Evolutionary conservation across 2,888 invertebrate genomes (phyloP).

Genomic region (Alloscopus bannaensis): DNA sequence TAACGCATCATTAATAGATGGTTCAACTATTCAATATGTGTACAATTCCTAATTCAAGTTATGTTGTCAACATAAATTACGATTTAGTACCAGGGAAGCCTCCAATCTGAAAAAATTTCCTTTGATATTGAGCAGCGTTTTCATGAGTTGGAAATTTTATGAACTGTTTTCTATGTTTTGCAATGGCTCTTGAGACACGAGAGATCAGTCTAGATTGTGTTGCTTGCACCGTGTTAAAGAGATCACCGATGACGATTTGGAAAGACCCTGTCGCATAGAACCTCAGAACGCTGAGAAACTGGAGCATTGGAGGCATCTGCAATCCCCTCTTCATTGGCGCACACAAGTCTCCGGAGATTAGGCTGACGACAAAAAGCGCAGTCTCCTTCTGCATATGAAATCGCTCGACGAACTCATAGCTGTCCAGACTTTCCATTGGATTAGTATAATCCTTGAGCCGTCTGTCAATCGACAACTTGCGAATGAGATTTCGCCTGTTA

Average conservation of each 20-base stretch:
- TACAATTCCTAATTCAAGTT: background rate
- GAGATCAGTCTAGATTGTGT: slow-evolving; percentile 46
- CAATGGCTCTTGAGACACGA: slow-evolving; percentile 44
- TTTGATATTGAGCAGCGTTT: slow-evolving; percentile 10
- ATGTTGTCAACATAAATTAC: background rate
- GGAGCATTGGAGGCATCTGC: slow-evolving; percentile 31
- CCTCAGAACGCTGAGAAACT: slow-evolving; percentile 28
- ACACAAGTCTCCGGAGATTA: background rate
- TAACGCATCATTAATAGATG: background rate
- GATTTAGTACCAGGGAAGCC: slow-evolving; percentile 61
- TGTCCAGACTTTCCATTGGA: slow-evolving; percentile 24
- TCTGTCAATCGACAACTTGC: background rate
- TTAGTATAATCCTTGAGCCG: slow-evolving; percentile 28
- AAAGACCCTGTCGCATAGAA: slow-evolving; percentile 54
- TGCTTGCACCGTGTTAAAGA: slow-evolving; percentile 27
- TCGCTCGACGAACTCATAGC: slow-evolving; percentile 9
- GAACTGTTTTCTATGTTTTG: slow-evolving; percentile 13
- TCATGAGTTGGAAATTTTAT: slow-evolving; percentile 33
- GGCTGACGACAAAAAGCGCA: slow-evolving; percentile 9
- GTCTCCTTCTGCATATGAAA: slow-evolving; percentile 50
- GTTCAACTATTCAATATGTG: background rate
- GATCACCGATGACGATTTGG: slow-evolving; percentile 43
- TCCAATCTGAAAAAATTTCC: slow-evolving; percentile 38
- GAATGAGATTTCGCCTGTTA: background rate
- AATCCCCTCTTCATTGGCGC: slow-evolving; percentile 1